phyloP scores from a whole-genome alignment of 2,797 vertebrate genomes.

The Squalus acanthias region DNA sequence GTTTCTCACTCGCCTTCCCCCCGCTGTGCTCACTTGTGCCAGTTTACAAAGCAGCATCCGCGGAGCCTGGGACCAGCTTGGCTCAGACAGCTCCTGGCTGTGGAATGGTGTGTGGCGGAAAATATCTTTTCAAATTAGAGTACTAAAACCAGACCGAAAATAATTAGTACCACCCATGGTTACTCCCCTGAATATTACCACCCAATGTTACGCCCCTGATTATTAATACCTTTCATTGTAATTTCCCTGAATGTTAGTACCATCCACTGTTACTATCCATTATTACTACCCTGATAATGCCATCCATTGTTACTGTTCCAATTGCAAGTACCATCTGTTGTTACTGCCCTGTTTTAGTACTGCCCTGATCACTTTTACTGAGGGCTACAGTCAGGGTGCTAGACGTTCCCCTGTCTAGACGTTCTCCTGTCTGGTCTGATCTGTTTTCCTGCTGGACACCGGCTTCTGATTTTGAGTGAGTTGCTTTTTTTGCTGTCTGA shows the following conservation, averaged over 20 bases:
- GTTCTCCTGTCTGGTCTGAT: neutral
- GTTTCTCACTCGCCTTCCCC: neutral
- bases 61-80: neutral
- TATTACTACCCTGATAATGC: neutral
- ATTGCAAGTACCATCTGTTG: neutral
- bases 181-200: neutral
- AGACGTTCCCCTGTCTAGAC: neutral
- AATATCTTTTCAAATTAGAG: neutral
- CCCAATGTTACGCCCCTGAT: neutral
- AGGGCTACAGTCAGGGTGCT: neutral
- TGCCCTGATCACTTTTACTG: neutral
- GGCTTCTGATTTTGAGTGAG: neutral
- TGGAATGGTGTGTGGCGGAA: neutral
- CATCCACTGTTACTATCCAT: neutral
- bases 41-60: neutral
- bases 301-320: neutral
- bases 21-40: neutral
- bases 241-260: neutral
- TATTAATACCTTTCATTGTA: neutral
- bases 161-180: neutral
- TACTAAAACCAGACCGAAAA: neutral
- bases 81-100: neutral
- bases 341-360: neutral
- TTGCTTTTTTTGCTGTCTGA: neutral
- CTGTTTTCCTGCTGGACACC: neutral